Conservation (phyloP, 1,140 invertebrate species). For the Eueides isabella region DNA sequence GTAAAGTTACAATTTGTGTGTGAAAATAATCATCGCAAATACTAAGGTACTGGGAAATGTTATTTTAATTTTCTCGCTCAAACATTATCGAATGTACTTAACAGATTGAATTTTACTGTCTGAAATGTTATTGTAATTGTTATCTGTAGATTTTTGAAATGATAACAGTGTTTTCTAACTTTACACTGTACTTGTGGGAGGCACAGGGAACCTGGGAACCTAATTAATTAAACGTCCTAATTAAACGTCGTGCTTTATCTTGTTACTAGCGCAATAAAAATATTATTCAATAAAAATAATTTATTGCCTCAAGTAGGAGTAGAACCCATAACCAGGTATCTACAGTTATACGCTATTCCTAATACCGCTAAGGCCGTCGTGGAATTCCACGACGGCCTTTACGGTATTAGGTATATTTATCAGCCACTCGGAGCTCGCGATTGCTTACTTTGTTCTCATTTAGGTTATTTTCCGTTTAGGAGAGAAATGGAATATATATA, state of each 20-base stretch:
- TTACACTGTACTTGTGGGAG: too few species aligned
- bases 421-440: not conserved
- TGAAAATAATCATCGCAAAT: not conserved
- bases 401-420: not conserved
- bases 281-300: too few species aligned
- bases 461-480: not conserved
- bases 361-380: not conserved
- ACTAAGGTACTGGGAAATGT: not conserved
- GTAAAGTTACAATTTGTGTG: not conserved
- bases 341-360: too few species aligned
- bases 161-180: too few species aligned
- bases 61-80: slow-evolving; percentile 22
- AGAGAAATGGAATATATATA: not conserved
- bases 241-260: too few species aligned
- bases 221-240: too few species aligned
- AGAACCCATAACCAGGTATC: too few species aligned
- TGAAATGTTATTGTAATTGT: too few species aligned
- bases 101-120: slow-evolving; percentile 6
- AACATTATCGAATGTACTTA: slow-evolving; percentile 17
- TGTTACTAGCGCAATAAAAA: too few species aligned
- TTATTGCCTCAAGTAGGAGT: too few species aligned
- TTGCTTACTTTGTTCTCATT: slow-evolving; percentile 5
- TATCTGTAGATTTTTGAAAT: too few species aligned
- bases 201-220: too few species aligned
- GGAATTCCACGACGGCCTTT: not conserved